Evolutionary conservation across 2,113 vertebrate species (phyloP).

Genomic region (Polyodon spathula): DNA sequence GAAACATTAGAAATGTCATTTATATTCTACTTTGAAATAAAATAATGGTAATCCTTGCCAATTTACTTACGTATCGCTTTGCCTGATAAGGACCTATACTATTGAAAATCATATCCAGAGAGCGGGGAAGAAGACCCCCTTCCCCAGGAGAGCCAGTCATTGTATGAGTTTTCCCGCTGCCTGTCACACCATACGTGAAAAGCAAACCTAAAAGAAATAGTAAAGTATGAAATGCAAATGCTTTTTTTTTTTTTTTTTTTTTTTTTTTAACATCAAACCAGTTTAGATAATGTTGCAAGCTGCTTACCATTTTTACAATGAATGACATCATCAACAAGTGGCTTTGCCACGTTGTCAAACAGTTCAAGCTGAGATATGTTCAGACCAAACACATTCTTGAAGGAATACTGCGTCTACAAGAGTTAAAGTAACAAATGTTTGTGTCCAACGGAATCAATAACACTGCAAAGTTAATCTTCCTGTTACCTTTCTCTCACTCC

Average conservation of each 20-base stretch:
- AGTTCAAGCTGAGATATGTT: slow-evolving; percentile 69
- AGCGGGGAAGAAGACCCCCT: slow-evolving; percentile 84
- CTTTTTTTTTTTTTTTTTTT: too few species aligned
- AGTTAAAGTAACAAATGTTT: too few species aligned
- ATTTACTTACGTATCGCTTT: slow-evolving; percentile 72
- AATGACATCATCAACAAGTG: slow-evolving; percentile 83
- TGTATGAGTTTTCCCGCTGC: slow-evolving; percentile 91
- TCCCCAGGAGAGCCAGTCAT: slow-evolving; percentile 90
- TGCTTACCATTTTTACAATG: slow-evolving; percentile 80
- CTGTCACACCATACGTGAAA: slow-evolving; percentile 90
- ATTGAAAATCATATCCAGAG: slow-evolving; percentile 90
- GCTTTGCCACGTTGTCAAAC: slow-evolving; percentile 80
- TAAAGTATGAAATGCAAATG: too few species aligned
- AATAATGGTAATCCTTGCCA: not conserved
- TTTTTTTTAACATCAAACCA: too few species aligned
- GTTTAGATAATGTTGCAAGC: too few species aligned
- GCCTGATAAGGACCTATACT: slow-evolving; percentile 81
- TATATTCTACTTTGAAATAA: not conserved
- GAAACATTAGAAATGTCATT: slow-evolving; percentile 2
- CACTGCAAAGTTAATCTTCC: too few species aligned
- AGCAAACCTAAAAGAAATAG: slow-evolving; percentile 68
- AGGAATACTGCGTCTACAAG: slow-evolving; percentile 81
- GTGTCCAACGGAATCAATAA: too few species aligned
- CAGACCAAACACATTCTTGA: slow-evolving; percentile 83
- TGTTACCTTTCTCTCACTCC: too few species aligned